Percentiles rank a stretch among this genome's conserved stretches.
These are phyloP conservation scores for Lutraria rhynchaena DNA, from an alignment of 1,140 invertebrate genomes.

Conservation along the genomic window DNA sequence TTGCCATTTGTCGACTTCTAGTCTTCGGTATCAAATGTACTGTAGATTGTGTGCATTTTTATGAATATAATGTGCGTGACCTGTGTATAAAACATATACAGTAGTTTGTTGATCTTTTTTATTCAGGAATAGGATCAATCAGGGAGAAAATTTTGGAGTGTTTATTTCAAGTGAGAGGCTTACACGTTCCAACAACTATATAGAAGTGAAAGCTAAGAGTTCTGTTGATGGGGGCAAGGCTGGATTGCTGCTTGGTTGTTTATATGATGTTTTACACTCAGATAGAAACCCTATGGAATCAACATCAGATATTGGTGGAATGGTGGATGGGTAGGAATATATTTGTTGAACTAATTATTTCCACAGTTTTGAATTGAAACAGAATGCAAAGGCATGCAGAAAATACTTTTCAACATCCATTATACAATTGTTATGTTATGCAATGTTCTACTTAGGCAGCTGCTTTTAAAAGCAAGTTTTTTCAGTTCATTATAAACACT, in stretches of 20 bases:
- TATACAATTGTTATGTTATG: no score
- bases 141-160: conserved; percentile 7
- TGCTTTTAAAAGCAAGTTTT: no score
- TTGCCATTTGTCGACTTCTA: no score
- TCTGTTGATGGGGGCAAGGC: conserved; percentile 34
- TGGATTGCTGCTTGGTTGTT: conserved; percentile 63
- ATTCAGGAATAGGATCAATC: neutral
- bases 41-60: no score
- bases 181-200: conserved; percentile 66
- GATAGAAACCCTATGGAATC: conserved; percentile 65
- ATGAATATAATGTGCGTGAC: no score
- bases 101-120: neutral
- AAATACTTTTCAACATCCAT: no score
- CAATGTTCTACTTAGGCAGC: no score
- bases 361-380: no score
- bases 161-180: conserved; percentile 27
- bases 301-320: conserved; percentile 65
- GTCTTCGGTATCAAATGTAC: no score
- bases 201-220: conserved; percentile 47
- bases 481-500: no score
- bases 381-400: no score
- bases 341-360: neutral
- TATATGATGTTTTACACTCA: conserved; percentile 62
- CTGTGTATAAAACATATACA: conserved; percentile 3
- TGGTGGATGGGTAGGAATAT: conserved; percentile 66